Evolutionary conservation across 2,113 vertebrate species (phyloP).

Genomic region (Scomber japonicus): DNA sequence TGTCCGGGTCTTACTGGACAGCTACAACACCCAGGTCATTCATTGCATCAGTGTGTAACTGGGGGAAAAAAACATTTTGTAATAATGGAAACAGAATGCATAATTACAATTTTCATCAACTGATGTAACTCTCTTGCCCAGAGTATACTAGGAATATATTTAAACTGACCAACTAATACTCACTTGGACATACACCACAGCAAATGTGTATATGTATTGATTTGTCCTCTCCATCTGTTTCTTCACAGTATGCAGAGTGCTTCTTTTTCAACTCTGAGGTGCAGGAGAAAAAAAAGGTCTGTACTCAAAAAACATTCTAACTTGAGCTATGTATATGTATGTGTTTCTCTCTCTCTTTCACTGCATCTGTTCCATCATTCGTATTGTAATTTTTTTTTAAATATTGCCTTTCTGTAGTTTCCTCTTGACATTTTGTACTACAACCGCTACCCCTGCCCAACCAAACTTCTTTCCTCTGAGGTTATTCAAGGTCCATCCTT

Average conservation of each 20-base stretch:
- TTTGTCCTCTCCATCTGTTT: neutral
- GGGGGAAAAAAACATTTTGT: constrained; percentile 24
- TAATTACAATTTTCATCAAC: too few species aligned
- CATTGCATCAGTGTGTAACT: constrained; percentile 17
- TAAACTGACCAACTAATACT: too few species aligned
- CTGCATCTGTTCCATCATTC: too few species aligned
- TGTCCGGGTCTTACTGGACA: constrained; percentile 71
- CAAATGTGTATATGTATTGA: too few species aligned
- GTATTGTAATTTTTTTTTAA: neutral
- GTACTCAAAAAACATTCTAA: neutral
- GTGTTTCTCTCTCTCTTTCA: too few species aligned
- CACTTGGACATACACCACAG: too few species aligned
- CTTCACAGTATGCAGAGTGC: constrained; percentile 77
- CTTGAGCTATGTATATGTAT: too few species aligned
- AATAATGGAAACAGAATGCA: constrained; percentile 28
- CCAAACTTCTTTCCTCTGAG: too few species aligned
- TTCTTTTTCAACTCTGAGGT: constrained; percentile 80
- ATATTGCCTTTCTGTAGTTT: neutral
- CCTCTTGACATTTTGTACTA: neutral
- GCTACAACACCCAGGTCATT: constrained; percentile 79
- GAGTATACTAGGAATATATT: too few species aligned
- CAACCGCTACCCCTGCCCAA: neutral
- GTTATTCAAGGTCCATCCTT: too few species aligned
- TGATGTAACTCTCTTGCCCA: too few species aligned
- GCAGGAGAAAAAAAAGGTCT: constrained; percentile 79